Evolutionary conservation across 2,113 vertebrate genomes (phyloP).

Genomic region (Labrus mixtus): DNA sequence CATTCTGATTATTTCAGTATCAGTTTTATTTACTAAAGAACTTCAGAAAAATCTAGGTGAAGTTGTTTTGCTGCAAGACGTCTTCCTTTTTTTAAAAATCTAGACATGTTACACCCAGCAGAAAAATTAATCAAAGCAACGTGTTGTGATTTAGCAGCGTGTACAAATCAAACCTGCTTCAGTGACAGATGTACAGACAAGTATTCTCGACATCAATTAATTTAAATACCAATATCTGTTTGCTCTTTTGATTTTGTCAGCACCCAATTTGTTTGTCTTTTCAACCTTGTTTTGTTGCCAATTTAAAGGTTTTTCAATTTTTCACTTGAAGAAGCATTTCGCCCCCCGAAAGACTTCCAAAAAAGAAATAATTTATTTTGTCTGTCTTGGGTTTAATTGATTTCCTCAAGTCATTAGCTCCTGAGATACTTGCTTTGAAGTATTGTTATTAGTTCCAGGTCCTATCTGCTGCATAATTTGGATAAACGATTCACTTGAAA

Average conservation of each 20-base stretch:
- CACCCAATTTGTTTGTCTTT: conserved; percentile 66
- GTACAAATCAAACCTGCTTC: conserved; percentile 4
- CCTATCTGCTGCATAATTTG: conserved; percentile 55
- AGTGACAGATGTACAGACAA: conserved; percentile 13
- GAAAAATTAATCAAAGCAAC: conserved; percentile 4
- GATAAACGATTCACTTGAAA: conserved; percentile 53
- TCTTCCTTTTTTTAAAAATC: not conserved
- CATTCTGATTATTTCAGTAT: no score
- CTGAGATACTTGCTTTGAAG: conserved; percentile 34
- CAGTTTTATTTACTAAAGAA: no score
- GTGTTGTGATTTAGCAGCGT: conserved; percentile 15
- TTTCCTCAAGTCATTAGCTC: conserved; percentile 68
- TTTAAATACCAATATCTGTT: conserved; percentile 56
- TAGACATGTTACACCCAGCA: conserved; percentile 15
- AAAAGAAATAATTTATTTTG: conserved; percentile 18
- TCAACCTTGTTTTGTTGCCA: conserved; percentile 58
- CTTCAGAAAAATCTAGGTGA: not conserved
- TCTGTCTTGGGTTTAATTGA: conserved; percentile 64
- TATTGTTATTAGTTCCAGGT: conserved; percentile 54
- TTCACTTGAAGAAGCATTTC: conserved; percentile 66
- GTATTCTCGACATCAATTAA: conserved; percentile 38
- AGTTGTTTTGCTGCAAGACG: not conserved
- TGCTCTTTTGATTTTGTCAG: conserved; percentile 51
- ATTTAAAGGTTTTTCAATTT: conserved; percentile 67
- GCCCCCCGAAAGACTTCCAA: conserved; percentile 39